Conservation (phyloP, 2,797 vertebrate genomes). For the Mallotus villosus region DNA sequence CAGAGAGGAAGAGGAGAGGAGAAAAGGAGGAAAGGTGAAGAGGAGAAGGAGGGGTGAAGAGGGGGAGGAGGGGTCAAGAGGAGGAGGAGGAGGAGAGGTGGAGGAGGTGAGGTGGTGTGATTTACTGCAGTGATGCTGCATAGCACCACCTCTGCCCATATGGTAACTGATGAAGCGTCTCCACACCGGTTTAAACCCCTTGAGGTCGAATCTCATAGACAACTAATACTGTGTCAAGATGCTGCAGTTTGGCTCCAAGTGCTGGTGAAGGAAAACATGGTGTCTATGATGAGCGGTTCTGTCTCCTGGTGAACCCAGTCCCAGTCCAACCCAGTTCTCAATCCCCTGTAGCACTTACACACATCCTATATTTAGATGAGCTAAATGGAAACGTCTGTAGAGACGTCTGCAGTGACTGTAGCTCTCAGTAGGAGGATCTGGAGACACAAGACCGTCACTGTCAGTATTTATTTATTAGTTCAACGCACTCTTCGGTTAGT, state of each 20-base stretch:
- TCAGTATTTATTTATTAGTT: not conserved
- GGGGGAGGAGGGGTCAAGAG: not conserved
- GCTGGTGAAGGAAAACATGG: not conserved
- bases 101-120: not conserved
- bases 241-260: not conserved
- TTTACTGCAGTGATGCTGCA: not conserved
- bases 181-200: too few species aligned
- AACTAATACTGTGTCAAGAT: not conserved
- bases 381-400: slow-evolving; percentile 51
- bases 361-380: slow-evolving; percentile 64
- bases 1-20: too few species aligned
- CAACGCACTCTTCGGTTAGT: too few species aligned
- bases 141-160: too few species aligned
- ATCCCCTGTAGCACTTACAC: slow-evolving; percentile 48
- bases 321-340: slow-evolving; percentile 53
- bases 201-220: too few species aligned
- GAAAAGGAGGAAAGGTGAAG: too few species aligned
- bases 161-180: too few species aligned
- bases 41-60: too few species aligned
- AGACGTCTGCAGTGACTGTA: slow-evolving; percentile 25
- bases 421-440: slow-evolving; percentile 14
- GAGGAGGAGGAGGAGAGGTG: not conserved
- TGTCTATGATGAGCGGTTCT: not conserved
- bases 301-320: not conserved
- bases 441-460: not conserved